Evolutionary conservation across 2,888 invertebrate species (phyloP).

Genomic region (Schizaphis graminum): DNA sequence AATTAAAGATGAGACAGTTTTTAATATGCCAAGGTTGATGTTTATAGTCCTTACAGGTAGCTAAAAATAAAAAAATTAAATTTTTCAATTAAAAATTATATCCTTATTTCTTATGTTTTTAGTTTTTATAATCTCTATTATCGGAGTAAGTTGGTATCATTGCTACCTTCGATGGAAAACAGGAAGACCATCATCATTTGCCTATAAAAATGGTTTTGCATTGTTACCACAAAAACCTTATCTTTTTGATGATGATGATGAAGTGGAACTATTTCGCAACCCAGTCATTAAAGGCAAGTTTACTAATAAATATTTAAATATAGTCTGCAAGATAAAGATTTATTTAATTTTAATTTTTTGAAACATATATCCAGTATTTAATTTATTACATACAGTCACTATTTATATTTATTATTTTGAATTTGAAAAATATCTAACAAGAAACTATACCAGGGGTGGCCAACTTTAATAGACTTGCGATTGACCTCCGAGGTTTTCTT

Average conservation of each 20-base stretch:
- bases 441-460: too few relatives aligned
- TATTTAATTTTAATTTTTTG: neutral
- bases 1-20: constrained; percentile 77
- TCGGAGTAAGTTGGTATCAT: constrained; percentile 59
- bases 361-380: neutral
- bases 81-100: neutral
- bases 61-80: neutral
- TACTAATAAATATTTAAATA: constrained; percentile 51
- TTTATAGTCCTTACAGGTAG: constrained; percentile 82
- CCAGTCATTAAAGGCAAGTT: constrained; percentile 68
- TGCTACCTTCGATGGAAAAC: constrained; percentile 57
- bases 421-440: neutral
- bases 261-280: constrained; percentile 73
- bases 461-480: too few relatives aligned
- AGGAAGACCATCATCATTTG: constrained; percentile 59
- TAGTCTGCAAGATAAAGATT: neutral
- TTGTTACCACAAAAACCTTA: constrained; percentile 74
- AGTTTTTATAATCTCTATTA: constrained; percentile 52
- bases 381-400: neutral
- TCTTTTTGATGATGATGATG: constrained; percentile 73
- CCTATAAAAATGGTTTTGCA: constrained; percentile 73
- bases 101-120: constrained; percentile 11
- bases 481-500: too few relatives aligned
- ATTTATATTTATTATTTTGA: neutral
- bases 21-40: constrained; percentile 82